Evolutionary conservation across 2,797 vertebrate genomes (phyloP), one percentile per base, ranked within the genome.

Genomic region (Phylloscopus collybita): DNA sequence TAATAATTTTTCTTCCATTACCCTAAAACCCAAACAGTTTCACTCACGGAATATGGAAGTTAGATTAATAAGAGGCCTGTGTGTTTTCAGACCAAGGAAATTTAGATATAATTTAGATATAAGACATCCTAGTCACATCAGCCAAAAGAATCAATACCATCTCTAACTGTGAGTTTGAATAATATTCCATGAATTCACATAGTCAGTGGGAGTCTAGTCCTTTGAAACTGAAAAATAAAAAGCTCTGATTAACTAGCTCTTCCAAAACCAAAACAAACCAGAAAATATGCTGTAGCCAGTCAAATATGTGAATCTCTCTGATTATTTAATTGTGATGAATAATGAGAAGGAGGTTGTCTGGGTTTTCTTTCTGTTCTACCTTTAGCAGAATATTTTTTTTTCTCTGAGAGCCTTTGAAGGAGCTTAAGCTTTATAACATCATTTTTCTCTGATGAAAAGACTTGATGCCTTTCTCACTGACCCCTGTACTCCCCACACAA

Each of bases 371-470:
- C 93, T 92, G 38, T 88, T 91, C 78, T 94, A 38, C 79, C 34
- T 56, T 89, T 88, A 76, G 51, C 19, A 66, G 57, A 73, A 32
- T 42, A 40, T 81, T 95, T 81, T 95, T 85, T 94, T 96, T 84
- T 32, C 67, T 51, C 75, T 8, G 2, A 83, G 45, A 97, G 66
- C 30, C 67, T 95, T 92, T 90, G 53, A 93, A 96, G 86, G 62
- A 93, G 75, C 73, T 96, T 96, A 93, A 95, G 54, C 57, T 93
- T 96, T 97, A 94, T 96, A 72, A 90, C 71, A 96, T 73, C 59
- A 85, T 89, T 95, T 90, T 93, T 95, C 80, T 91, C 49, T 70
- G 29, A 89, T 92, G 82, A 96, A 96, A 93, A 94, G 86, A 13
- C 86, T 73, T 74, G 73, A 78, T 93, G 61, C 60, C 82, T 97